Conservation (phyloP, 2,113 vertebrate genomes). For the Platichthys stellatus region DNA sequence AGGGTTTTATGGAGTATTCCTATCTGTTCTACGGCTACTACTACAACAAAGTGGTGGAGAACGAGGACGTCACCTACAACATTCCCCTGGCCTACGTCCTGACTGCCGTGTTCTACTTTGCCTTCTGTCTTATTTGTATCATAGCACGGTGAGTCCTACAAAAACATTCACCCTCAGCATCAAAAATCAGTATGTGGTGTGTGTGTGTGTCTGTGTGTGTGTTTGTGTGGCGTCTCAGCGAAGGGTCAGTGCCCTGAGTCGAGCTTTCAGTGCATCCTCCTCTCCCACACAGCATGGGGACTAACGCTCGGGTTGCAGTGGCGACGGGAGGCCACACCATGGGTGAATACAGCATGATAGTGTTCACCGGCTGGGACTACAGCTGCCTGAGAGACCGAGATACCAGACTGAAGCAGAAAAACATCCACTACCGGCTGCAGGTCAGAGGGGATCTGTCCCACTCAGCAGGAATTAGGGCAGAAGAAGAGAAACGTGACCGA, state of each 20-base stretch:
- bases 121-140: conserved; percentile 85
- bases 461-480: neutral
- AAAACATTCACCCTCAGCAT: neutral
- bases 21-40: conserved; percentile 92
- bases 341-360: conserved; percentile 84
- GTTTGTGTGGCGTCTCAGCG: neutral
- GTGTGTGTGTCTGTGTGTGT: conserved; percentile 26
- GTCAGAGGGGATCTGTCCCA: conserved; percentile 69
- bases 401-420: conserved; percentile 84
- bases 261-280: conserved; percentile 16
- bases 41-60: conserved; percentile 69
- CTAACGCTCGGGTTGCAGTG: conserved; percentile 81
- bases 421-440: conserved; percentile 84
- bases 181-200: neutral
- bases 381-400: conserved; percentile 79
- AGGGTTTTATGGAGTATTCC: conserved; percentile 91
- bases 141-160: conserved; percentile 81
- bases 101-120: conserved; percentile 78
- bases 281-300: conserved; percentile 80
- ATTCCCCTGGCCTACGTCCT: conserved; percentile 86
- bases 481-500: neutral
- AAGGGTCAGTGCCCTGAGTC: neutral
- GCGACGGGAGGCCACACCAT: conserved; percentile 79
- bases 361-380: conserved; percentile 90
- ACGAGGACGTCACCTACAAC: conserved; percentile 78